These are phyloP conservation scores for Ptilonorhynchus violaceus DNA, from an alignment of 2,113 vertebrate species.

Conservation along the genomic window DNA sequence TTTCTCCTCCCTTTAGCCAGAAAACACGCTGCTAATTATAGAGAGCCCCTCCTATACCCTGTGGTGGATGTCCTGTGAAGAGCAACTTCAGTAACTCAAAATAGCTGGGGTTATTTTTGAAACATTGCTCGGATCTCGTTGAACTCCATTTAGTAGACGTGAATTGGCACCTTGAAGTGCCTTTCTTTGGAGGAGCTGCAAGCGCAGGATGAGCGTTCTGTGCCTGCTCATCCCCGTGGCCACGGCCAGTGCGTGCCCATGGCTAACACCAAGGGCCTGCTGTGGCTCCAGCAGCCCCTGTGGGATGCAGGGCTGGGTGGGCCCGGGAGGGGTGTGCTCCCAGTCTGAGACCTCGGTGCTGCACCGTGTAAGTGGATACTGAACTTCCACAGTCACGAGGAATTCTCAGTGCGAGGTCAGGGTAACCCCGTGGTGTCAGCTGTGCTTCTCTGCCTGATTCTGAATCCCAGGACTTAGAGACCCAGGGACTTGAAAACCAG, in stretches of 20 bases:
- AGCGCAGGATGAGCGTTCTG: background rate
- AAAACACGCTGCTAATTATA: slow-evolving; percentile 45
- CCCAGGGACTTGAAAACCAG: rapidly evolving
- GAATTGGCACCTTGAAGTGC: background rate
- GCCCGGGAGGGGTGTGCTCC: no score
- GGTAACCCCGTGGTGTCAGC: background rate
- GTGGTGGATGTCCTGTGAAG: background rate
- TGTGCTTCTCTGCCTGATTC: background rate
- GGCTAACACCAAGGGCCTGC: background rate
- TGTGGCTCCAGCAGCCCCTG: background rate
- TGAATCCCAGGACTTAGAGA: background rate
- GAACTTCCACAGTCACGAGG: background rate
- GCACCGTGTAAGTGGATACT: background rate
- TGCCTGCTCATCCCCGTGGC: background rate
- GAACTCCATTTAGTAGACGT: background rate
- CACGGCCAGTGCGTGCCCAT: background rate
- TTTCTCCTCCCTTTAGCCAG: background rate
- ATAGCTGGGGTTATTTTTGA: slow-evolving; percentile 67
- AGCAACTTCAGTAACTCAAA: background rate
- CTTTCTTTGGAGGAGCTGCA: background rate
- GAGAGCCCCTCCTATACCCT: slow-evolving; percentile 3
- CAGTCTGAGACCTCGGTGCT: background rate
- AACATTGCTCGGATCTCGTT: background rate
- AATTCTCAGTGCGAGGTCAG: background rate
- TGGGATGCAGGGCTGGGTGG: background rate